Conservation (phyloP, 30 jellyfish, hydroid and myxozoan species). For the Aurelia aurita region DNA sequence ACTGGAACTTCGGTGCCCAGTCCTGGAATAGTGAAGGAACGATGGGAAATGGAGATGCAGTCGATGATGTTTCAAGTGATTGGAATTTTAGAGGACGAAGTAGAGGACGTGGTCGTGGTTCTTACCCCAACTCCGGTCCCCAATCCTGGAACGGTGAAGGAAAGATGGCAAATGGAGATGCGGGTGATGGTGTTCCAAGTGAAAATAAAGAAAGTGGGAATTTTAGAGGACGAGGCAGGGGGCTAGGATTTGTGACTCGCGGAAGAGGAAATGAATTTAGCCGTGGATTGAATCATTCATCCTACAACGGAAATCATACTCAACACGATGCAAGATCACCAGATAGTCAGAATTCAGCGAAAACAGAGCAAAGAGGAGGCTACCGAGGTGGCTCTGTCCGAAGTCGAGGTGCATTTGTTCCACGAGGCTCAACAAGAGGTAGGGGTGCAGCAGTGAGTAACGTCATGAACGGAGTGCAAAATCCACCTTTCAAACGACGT, state of each 20-base stretch:
- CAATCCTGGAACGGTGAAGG: not conserved
- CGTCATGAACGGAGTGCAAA: not conserved
- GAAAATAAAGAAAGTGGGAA: not conserved
- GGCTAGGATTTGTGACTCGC: not conserved
- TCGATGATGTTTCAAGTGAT: not conserved
- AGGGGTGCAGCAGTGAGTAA: conserved; percentile 4
- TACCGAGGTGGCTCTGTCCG: not conserved
- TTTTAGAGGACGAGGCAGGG: not conserved
- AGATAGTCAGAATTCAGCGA: not conserved
- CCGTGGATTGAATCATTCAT: not conserved
- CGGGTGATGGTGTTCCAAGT: not conserved
- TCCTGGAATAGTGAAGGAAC: not conserved
- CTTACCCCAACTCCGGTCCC: not conserved
- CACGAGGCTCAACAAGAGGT: conserved; percentile 7
- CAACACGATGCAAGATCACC: not conserved
- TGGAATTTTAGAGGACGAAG: conserved; percentile 7
- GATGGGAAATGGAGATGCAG: not conserved
- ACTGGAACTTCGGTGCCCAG: not conserved
- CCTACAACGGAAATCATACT: not conserved
- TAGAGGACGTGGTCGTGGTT: not conserved
- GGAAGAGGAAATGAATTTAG: not conserved
- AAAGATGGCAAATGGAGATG: not conserved
- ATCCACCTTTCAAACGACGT: conserved; percentile 12
- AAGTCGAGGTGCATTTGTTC: not conserved
- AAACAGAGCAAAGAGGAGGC: conserved; percentile 6